Percentiles rank a stretch among this genome's conserved stretches.
Evolutionary conservation across 1,140 invertebrate genomes (phyloP).

Genomic region (Bactericera cockerelli): DNA sequence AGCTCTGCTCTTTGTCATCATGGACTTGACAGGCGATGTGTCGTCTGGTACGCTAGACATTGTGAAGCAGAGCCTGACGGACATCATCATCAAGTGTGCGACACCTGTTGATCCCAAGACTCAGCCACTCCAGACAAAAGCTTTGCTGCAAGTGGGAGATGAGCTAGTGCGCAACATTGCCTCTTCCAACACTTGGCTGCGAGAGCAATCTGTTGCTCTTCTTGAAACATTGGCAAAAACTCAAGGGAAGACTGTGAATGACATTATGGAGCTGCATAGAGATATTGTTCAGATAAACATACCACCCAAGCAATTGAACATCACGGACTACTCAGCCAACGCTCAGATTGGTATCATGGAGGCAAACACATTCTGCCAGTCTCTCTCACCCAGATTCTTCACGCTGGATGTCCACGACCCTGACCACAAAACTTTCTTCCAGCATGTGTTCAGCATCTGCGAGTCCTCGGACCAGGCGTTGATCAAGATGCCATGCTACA

Average conservation of each 20-base stretch:
- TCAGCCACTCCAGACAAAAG: constrained; percentile 60
- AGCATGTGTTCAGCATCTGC: constrained; percentile 69
- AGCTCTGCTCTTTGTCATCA: constrained; percentile 91
- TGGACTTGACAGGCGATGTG: constrained; percentile 89
- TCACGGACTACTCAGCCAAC: constrained; percentile 85
- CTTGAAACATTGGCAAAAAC: constrained; percentile 70
- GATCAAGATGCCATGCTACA: constrained; percentile 85
- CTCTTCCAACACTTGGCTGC: constrained; percentile 75
- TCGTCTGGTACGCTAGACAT: constrained; percentile 91
- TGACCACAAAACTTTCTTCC: constrained; percentile 86
- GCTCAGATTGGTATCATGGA: constrained; percentile 95
- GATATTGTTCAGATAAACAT: constrained; percentile 88
- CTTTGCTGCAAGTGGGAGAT: constrained; percentile 74
- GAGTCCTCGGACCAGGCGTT: constrained; percentile 73
- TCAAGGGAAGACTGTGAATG: constrained; percentile 70
- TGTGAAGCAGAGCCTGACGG: constrained; percentile 80
- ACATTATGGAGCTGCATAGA: constrained; percentile 89
- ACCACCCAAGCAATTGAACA: constrained; percentile 83
- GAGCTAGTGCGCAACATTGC: constrained; percentile 87
- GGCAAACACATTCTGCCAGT: constrained; percentile 92
- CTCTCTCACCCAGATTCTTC: constrained; percentile 75
- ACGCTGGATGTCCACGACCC: constrained; percentile 70
- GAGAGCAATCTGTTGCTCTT: constrained; percentile 78
- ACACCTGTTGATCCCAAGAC: constrained; percentile 32
- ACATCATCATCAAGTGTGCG: constrained; percentile 73